Evolutionary conservation across 1,140 invertebrate species (phyloP).

Genomic region (Ganaspis sp.): DNA sequence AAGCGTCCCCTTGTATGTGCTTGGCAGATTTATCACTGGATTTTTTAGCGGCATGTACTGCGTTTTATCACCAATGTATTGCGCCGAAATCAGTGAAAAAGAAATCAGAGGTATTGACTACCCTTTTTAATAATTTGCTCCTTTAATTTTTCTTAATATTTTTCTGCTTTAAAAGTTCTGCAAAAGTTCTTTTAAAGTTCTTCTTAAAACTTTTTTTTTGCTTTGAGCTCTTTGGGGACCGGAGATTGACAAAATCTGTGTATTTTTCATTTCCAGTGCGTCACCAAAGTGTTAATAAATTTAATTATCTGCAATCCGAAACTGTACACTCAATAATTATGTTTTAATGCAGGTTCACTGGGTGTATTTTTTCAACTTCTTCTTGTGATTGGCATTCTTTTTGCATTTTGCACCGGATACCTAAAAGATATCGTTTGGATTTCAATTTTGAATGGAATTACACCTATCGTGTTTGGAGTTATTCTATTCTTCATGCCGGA

Average conservation of each 20-base stretch:
- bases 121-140: too few relatives aligned
- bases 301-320: too few relatives aligned
- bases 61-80: conserved; percentile 76
- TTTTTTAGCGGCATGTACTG: conserved; percentile 76
- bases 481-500: conserved; percentile 76
- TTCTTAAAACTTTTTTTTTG: too few relatives aligned
- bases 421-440: conserved; percentile 46
- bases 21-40: conserved; percentile 75
- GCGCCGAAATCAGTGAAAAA: conserved; percentile 77
- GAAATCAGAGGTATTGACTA: conserved; percentile 72
- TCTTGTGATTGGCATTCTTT: conserved; percentile 75
- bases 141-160: too few relatives aligned
- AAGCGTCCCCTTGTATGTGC: conserved; percentile 56
- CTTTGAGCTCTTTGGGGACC: too few relatives aligned
- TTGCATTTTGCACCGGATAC: conserved; percentile 73
- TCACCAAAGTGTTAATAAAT: too few relatives aligned
- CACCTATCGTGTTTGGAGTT: conserved; percentile 66
- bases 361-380: conserved; percentile 77
- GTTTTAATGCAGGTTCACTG: conserved; percentile 60
- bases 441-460: conserved; percentile 52
- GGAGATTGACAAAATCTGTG: too few relatives aligned
- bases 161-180: too few relatives aligned
- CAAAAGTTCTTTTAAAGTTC: too few relatives aligned
- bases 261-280: too few relatives aligned
- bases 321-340: too few relatives aligned